Evolutionary conservation across 2,888 invertebrate genomes (phyloP).

Genomic region (Hesperia comma): DNA sequence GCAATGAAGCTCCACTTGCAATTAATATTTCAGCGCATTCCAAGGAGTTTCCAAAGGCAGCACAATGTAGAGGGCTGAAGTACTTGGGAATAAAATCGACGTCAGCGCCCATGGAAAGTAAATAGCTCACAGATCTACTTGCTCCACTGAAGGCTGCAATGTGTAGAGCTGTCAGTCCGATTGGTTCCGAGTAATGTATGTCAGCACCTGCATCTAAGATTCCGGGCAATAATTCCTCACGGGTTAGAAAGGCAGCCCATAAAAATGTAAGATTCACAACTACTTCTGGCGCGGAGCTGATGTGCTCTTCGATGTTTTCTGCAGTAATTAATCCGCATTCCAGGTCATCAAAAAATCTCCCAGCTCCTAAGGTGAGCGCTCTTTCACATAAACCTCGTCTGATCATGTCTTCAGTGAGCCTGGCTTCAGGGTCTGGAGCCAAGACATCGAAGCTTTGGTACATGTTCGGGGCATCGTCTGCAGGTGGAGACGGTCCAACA

Average conservation of each 20-base stretch:
- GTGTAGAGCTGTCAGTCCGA: constrained; percentile 90
- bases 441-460: constrained; percentile 90
- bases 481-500: constrained; percentile 91
- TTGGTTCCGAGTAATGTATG: constrained; percentile 87
- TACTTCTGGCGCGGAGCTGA: constrained; percentile 85
- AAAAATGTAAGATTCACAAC: constrained; percentile 89
- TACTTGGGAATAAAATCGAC: constrained; percentile 88
- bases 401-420: constrained; percentile 88
- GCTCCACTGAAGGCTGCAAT: constrained; percentile 91
- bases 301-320: constrained; percentile 84
- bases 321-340: constrained; percentile 87
- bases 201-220: constrained; percentile 88
- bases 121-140: constrained; percentile 86
- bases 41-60: constrained; percentile 93
- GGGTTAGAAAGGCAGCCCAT: constrained; percentile 89
- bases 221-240: constrained; percentile 88
- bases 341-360: constrained; percentile 88
- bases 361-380: constrained; percentile 86
- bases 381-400: constrained; percentile 88
- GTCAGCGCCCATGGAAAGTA: constrained; percentile 88
- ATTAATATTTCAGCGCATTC: constrained; percentile 91
- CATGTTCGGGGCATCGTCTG: constrained; percentile 90
- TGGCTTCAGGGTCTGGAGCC: constrained; percentile 87
- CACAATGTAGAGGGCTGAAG: constrained; percentile 93
- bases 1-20: constrained; percentile 87